A percentile compares a stretch with the other conserved stretches of the same genome.
Conservation (phyloP, 2,888 invertebrate genomes). For the Bellardia bayeri region DNA sequence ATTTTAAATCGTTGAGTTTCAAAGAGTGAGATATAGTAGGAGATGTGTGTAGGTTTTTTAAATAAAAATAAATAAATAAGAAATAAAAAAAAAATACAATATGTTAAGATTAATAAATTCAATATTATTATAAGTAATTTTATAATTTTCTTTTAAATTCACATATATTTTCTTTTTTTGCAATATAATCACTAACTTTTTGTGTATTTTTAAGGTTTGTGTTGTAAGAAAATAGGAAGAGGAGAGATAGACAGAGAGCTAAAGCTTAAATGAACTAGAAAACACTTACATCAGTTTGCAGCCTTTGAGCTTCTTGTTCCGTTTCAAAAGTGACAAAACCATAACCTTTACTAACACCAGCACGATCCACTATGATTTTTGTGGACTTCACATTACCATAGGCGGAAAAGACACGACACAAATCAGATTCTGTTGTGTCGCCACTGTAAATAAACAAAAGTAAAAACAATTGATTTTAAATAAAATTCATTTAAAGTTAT, state of each 20-base stretch:
- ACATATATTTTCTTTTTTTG: not conserved
- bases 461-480: not conserved
- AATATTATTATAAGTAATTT: not conserved
- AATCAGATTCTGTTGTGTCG: slow-evolving; percentile 95
- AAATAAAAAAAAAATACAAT: slow-evolving; percentile 51
- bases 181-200: not conserved
- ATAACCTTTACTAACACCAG: slow-evolving; percentile 93
- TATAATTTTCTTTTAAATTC: not conserved
- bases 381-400: slow-evolving; percentile 96
- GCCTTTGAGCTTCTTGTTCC: slow-evolving; percentile 92
- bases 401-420: slow-evolving; percentile 95
- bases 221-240: slow-evolving; percentile 1
- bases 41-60: slow-evolving; percentile 34
- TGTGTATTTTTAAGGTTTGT: slow-evolving; percentile 14
- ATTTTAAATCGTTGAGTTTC: slow-evolving; percentile 51
- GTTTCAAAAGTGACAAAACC: slow-evolving; percentile 94
- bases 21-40: slow-evolving; percentile 59
- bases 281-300: slow-evolving; percentile 88
- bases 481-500: not conserved
- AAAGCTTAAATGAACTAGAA: slow-evolving; percentile 54
- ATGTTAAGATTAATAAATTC: slow-evolving; percentile 45
- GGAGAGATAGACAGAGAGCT: slow-evolving; percentile 1
- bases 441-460: slow-evolving; percentile 83
- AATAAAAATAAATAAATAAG: slow-evolving; percentile 52
- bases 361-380: slow-evolving; percentile 97